Conservation (phyloP, 2,888 invertebrate genomes). For the Hyposoter dolosus region DNA sequence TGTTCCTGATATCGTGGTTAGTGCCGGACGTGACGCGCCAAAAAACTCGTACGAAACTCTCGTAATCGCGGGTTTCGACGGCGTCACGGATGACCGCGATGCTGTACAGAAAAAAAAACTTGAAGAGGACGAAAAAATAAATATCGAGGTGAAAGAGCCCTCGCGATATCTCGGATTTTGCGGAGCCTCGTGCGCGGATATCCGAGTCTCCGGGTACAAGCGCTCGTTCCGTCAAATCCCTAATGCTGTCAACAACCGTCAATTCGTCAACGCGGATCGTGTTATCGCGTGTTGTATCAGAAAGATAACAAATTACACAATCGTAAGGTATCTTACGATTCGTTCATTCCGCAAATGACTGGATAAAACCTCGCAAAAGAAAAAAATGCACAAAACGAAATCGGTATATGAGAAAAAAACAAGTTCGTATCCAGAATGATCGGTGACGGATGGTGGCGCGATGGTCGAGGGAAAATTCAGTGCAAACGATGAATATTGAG, state of each 20-base stretch:
- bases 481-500: not conserved
- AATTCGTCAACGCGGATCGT: not conserved
- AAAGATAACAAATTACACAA: not conserved
- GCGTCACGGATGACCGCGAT: constrained; percentile 17
- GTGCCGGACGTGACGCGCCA: constrained; percentile 18
- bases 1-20: constrained; percentile 14
- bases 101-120: constrained; percentile 4
- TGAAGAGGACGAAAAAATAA: not conserved
- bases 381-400: not conserved
- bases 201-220: not conserved
- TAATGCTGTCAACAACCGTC: constrained; percentile 3
- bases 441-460: constrained; percentile 11
- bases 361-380: not conserved
- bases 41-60: not conserved
- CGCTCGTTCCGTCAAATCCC: not conserved
- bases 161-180: not conserved
- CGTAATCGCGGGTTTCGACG: not conserved
- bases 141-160: not conserved
- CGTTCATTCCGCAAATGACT: not conserved
- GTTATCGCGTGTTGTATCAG: not conserved
- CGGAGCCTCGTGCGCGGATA: not conserved
- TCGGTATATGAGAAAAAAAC: not conserved
- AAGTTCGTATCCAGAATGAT: not conserved
- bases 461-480: constrained; percentile 18
- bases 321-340: not conserved